Base-by-base conservation (phyloP, 2,888 invertebrate genomes). In the Dryobota labecula region DNA sequence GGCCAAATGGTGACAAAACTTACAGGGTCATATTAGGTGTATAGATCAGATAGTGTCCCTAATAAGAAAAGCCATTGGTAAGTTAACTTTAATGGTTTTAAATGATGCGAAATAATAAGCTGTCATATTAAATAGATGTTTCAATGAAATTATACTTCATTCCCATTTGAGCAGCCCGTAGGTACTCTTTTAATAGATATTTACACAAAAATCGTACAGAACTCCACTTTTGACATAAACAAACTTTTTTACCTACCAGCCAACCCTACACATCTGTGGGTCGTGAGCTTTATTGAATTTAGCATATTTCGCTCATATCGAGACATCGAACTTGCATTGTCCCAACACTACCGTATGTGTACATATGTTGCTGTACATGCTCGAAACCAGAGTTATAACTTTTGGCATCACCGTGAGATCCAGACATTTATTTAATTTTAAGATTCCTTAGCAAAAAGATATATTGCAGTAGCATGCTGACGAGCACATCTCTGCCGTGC, bases 271-370 rank as follows among this genome's bases (percentile, higher is more conserved):
- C 70, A 84, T 86, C 78, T 86, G 84, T 78, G 82, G 86, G 88
- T 89, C 90, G 88, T 86, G 88, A 85, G 89, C 89, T 88, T 91
- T 93, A 93, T 93, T 94, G 92, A 93, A 94, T 94, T 92, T 91
- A 91, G 92, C 92, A 94, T 93, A 91, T 92, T 91, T 88, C 84
- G 86, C 89, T 91, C 90, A 90, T 94, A 94, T 94, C 93, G 89
- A 85, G 80, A 86, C 88, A 91, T 93, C 91, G 84, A 84, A 86
- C 78, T 73, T 80, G 86, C 89, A 90, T 91, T 92, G 92, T 91
- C 90, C 87, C 86, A 78, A 78, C 85, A 83, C 89, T 84, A 87
- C 86, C 68, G 85, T 87, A 84, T 87, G 64, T 62, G 81, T 63
- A 41, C 38, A 47, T 60, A 69, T 77, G 73, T 81, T 56, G 36